Base-by-base conservation (phyloP, 2,888 invertebrate species). In the Drosophila yooni region DNA sequence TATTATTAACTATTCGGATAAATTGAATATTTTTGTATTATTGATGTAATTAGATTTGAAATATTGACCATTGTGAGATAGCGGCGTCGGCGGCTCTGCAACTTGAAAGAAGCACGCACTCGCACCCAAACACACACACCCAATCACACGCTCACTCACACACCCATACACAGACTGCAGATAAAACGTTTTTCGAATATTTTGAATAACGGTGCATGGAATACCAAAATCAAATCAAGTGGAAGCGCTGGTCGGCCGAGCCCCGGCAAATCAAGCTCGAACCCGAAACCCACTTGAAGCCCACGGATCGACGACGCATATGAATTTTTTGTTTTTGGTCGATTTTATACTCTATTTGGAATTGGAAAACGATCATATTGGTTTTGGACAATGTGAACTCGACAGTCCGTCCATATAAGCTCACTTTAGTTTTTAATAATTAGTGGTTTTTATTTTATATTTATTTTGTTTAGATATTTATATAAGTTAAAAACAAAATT, bases 151-250 rank as follows among this genome's bases (percentile, higher is more conserved):
- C 40, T 52, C 27, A 46, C 63, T 29, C 51, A 25, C 31, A 46
- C 63, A 46, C 21, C 54, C 57, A 34, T 52, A 29, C 36, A 34
- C 29, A 27, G 15, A 40, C 13, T 56, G 43, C 65, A 67, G 62
- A 64, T 85, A 82, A 87, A 90, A 90, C 90, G 87, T 90, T 90
- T 90, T 89, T 89, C 84, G 90, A 87, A 87, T 87, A 83, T 87
- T 87, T 90, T 89, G 87, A 87, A 87, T 87, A 87, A 87, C 87
- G 87, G 87, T 87, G 89, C 90, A 79, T 87, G 79, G 88, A 90
- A 87, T 87, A 89, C 87, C 87, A 89, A 86, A 87, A 87, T 87
- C 90, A 87, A 90, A 87, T 90, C 90, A 87, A 89, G 88, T 90
- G 90, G 87, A 87, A 87, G 81, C 76, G 76, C 75, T 73, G 79